A percentile compares a stretch with the other conserved stretches of the same genome.
Evolutionary conservation across 2,797 vertebrate species (phyloP).

Genomic region (Saxicola maurus): DNA sequence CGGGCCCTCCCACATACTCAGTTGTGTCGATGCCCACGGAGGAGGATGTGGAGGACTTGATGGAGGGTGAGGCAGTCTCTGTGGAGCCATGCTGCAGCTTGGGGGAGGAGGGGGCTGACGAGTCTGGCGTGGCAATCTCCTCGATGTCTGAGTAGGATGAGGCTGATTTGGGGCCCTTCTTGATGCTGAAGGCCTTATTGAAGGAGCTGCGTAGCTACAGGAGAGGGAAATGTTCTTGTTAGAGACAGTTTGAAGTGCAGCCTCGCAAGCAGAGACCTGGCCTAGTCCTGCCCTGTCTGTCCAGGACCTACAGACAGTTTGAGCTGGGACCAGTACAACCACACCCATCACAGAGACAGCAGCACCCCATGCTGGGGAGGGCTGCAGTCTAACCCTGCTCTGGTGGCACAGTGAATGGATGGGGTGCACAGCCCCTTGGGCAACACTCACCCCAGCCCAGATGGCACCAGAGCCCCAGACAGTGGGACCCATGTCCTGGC

Average conservation of each 20-base stretch:
- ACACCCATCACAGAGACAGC: background rate
- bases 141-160: constrained; percentile 94
- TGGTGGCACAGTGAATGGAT: fast-evolving
- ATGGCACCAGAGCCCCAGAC: fast-evolving
- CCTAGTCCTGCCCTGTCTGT: background rate
- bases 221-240: background rate
- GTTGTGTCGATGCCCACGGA: constrained; percentile 73
- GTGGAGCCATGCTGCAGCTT: constrained; percentile 85
- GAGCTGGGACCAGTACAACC: background rate
- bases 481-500: background rate
- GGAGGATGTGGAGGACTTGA: constrained; percentile 80
- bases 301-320: background rate
- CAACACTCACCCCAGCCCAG: background rate
- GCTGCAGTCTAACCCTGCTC: fast-evolving
- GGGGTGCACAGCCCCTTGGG: background rate
- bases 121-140: constrained; percentile 92
- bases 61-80: constrained; percentile 72
- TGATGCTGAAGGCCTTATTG: constrained; percentile 97
- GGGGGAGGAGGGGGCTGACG: constrained; percentile 93
- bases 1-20: constrained; percentile 54
- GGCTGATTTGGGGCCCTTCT: constrained; percentile 90
- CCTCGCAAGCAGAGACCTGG: background rate
- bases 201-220: constrained; percentile 91
- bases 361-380: no score
- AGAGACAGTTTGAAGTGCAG: background rate